Conservation (phyloP, 2,797 vertebrate species). For the Sebastes kiyomatsui region DNA sequence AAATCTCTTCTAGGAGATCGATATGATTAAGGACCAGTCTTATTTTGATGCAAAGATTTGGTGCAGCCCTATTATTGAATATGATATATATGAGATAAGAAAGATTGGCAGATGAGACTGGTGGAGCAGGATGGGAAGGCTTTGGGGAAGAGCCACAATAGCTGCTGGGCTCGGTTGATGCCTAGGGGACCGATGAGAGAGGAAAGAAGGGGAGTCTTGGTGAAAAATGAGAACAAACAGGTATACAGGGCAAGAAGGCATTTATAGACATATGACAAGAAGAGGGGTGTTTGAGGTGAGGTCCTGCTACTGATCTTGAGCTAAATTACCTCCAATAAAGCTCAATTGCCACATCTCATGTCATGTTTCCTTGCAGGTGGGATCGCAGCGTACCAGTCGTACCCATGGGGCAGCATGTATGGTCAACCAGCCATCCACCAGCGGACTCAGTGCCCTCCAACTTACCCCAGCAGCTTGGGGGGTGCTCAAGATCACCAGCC, state of each 20-base stretch:
- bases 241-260: not conserved
- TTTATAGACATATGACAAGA: not conserved
- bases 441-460: conserved; percentile 57
- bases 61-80: not conserved
- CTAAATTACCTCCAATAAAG: not conserved
- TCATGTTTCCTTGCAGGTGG: conserved; percentile 42
- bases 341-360: not conserved
- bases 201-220: not conserved
- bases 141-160: not conserved
- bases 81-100: not conserved
- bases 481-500: conserved; percentile 51
- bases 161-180: not conserved
- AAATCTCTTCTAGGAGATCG: no score
- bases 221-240: not conserved
- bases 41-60: no score
- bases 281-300: not conserved
- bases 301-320: not conserved
- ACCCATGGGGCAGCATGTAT: conserved; percentile 83
- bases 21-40: no score
- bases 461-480: conserved; percentile 63
- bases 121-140: not conserved
- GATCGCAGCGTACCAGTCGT: conserved; percentile 74
- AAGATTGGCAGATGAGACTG: not conserved
- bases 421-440: conserved; percentile 70
- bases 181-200: not conserved